Evolutionary conservation across 2,797 vertebrate species (phyloP), one percentile per base, ranked within the genome.

Genomic region (Artibeus jamaicensis): DNA sequence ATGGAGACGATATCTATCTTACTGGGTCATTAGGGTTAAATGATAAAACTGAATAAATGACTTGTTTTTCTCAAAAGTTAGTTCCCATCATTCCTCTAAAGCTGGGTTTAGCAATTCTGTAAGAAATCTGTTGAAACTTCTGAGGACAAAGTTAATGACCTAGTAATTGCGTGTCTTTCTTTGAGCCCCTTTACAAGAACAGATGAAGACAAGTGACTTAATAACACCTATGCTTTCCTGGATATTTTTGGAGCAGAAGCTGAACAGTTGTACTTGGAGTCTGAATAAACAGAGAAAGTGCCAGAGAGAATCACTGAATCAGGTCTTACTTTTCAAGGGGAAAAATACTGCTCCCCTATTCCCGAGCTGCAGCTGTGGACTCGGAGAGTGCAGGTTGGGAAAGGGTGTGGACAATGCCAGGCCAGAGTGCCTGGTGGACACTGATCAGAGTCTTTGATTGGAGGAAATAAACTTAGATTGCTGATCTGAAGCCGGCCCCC

Each of bases 201-300:
- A 86, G 91, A 86, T 6, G 46, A 93, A 92, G 93, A 94, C 39
- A 76, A 93, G 77, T 3, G 65, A 90, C 65, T 93, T 95, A 96
- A 83, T 34, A 91, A 39, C 10, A 93, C 84, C 86, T 96, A 67
- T 91, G 92, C 92, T 94, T 93, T 79, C 91, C n/a, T 73, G 70
- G 91, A 39, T 96, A 95, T 91, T 95, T 97, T 97, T 93, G 95
- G 89, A 65, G 50, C 57, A 78, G 74, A 68, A 88, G 76, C 87
- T 57, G 53, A 96, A 92, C 57, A 73, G 73, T 55, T 76, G 87
- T 65, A 89, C 70, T 91, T 86, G 79, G 73, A 94, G 62, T 71
- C 24, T 94, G 87, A 92, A 93, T 87, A 95, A 92, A 94, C 0
- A 55, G 50, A 91, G 68, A 62, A 62, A 77, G 46, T 29, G 42